phyloP scores from a whole-genome alignment of 2,888 invertebrate genomes.

The Pherbina coryleti region DNA sequence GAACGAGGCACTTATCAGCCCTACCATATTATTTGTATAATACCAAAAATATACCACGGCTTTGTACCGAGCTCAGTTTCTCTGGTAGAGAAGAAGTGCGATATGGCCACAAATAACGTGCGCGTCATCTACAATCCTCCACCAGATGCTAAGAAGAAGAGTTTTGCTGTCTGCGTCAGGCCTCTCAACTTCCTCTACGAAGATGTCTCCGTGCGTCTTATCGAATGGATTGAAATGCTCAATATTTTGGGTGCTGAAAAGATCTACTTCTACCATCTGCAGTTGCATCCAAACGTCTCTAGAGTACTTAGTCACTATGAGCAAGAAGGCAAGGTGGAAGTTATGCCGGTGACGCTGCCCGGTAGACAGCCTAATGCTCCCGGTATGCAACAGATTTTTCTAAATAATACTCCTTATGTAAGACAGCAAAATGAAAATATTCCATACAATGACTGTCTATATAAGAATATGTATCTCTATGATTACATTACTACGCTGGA shows the following conservation, averaged over 20 bases:
- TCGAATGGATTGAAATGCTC: slow-evolving; percentile 92
- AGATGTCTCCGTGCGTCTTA: slow-evolving; percentile 85
- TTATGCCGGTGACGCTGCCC: slow-evolving; percentile 83
- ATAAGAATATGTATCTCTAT: slow-evolving; percentile 88
- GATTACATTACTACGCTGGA: slow-evolving; percentile 87
- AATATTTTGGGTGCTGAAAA: slow-evolving; percentile 87
- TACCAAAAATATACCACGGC: slow-evolving; percentile 78
- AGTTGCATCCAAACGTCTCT: slow-evolving; percentile 87
- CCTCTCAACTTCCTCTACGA: slow-evolving; percentile 91
- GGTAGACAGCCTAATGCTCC: slow-evolving; percentile 89
- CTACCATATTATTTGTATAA: slow-evolving; percentile 85
- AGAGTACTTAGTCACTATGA: slow-evolving; percentile 77
- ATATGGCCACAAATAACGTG: slow-evolving; percentile 84
- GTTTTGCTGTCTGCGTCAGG: slow-evolving; percentile 91
- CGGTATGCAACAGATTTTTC: slow-evolving; percentile 85
- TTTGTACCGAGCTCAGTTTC: slow-evolving; percentile 85
- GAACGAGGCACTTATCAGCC: slow-evolving; percentile 89
- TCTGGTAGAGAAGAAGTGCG: slow-evolving; percentile 83
- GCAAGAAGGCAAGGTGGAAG: slow-evolving; percentile 74
- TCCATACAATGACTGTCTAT: slow-evolving; percentile 94
- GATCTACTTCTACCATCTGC: slow-evolving; percentile 87
- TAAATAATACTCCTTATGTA: slow-evolving; percentile 87
- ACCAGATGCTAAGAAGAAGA: slow-evolving; percentile 71
- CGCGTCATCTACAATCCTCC: slow-evolving; percentile 83
- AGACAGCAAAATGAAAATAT: slow-evolving; percentile 92